phyloP scores from a whole-genome alignment of 2,113 vertebrate species.

The Poeciliopsis prolifica region DNA sequence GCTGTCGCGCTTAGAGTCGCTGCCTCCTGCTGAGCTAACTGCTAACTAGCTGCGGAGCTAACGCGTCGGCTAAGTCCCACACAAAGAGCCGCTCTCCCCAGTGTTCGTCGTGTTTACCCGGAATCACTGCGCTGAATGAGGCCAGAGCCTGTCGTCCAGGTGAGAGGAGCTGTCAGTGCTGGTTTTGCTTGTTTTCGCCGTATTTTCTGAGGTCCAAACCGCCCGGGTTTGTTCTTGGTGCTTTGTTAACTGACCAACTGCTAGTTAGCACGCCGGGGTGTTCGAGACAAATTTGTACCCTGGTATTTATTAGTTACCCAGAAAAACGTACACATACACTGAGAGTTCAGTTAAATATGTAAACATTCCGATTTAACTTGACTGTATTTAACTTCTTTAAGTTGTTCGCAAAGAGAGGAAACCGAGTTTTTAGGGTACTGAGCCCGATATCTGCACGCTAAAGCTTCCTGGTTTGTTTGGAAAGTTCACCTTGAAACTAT shows the following conservation, averaged over 20 bases:
- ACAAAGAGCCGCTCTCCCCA: constrained; percentile 58
- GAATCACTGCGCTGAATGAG: constrained; percentile 67
- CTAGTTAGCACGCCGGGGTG: constrained; percentile 59
- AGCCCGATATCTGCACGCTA: background rate
- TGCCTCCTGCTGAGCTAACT: constrained; percentile 57
- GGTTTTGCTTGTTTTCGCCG: background rate
- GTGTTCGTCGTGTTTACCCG: constrained; percentile 22
- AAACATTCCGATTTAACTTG: background rate
- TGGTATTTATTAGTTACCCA: background rate
- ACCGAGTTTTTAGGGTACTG: background rate
- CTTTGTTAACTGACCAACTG: constrained; percentile 59
- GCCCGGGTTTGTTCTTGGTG: constrained; percentile 1
- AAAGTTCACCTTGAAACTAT: background rate
- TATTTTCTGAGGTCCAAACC: background rate
- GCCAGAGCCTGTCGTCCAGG: constrained; percentile 62
- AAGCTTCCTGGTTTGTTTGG: background rate
- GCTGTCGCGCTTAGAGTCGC: constrained; percentile 60
- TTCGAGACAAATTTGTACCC: constrained; percentile 14
- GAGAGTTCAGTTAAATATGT: background rate
- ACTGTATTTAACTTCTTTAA: background rate
- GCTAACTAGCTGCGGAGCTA: constrained; percentile 70
- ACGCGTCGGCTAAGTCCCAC: constrained; percentile 54
- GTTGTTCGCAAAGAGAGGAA: background rate
- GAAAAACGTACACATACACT: background rate
- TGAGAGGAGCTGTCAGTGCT: constrained; percentile 48